These are phyloP conservation scores for Menura novaehollandiae DNA, from an alignment of 2,113 vertebrate species.

Conservation along the genomic window DNA sequence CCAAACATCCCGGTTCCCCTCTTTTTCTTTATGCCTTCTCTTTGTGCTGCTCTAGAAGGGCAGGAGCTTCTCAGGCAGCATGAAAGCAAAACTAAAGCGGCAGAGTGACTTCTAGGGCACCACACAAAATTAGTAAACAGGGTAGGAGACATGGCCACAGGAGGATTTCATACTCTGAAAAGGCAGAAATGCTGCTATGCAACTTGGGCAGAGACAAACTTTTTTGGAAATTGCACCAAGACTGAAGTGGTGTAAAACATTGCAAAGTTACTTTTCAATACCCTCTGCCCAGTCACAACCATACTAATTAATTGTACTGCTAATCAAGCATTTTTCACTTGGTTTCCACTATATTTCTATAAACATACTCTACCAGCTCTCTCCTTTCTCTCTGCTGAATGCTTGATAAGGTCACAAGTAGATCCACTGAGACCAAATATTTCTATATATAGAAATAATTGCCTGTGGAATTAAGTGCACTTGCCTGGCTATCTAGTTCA, in stretches of 20 bases:
- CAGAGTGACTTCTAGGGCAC: background rate
- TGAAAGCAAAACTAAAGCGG: background rate
- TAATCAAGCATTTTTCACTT: background rate
- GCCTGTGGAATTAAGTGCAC: constrained; percentile 47
- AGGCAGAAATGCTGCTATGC: background rate
- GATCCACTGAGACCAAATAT: constrained; percentile 25
- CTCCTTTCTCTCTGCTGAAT: background rate
- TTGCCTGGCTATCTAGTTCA: constrained; percentile 59
- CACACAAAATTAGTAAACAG: background rate
- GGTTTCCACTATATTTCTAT: background rate
- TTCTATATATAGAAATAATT: constrained; percentile 60
- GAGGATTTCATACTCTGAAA: background rate
- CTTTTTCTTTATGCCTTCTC: no score
- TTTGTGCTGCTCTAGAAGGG: background rate
- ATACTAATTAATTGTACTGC: background rate
- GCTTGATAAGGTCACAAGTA: constrained; percentile 18
- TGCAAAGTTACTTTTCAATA: background rate
- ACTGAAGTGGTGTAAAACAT: background rate
- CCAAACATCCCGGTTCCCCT: no score
- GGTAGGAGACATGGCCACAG: background rate
- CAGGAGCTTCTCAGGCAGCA: background rate
- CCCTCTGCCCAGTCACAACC: background rate
- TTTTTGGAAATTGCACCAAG: background rate
- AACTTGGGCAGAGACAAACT: background rate
- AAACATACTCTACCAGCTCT: background rate